Base-by-base conservation (phyloP, 92 coral and sea anemone species). In the Umimayanthus kanabou region DNA sequence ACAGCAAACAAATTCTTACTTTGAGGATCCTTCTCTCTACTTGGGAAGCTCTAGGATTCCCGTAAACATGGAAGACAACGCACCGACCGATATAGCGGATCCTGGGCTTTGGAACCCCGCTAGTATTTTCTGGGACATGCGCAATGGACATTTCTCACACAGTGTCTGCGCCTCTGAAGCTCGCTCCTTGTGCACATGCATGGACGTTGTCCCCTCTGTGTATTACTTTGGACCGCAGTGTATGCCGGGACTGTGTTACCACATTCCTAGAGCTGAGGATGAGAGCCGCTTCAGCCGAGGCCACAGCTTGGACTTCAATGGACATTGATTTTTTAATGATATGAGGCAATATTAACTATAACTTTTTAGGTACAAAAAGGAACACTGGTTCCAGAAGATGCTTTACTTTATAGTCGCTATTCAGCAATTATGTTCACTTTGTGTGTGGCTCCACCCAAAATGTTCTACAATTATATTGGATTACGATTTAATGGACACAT, bases 191-290 rank as follows among this genome's bases (percentile, higher is more conserved):
- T 83, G 87, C 87, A 83, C 79, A 6, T 83, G 87, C 79, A 37
- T 47, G 73, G 78, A 83, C 16, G 33, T 30, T 29, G 18, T 72
- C 5, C 87, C 74, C 39, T 29, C 87, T 70, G 42, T 83, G 77
- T 83, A 47, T 49, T 83, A 83, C 69, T 50, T 69, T 67, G 79
- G 78, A 33, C 65, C 66, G 26, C 87, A 71, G 25, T 69, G 87
- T 15, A 70, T 71, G 77, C 78, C 87, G 87, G 87, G 67, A 83
- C 39, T 49, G 66, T 83, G 45, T 37, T 83, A 65, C 50, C 87
- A 70, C 45, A 23, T 70, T 83, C 64, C 79, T 6, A 14, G 42
- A 49, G 39, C 18, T 25, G 65, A 70, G 37, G n/a, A 53, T 18
- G 78, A 69, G 14, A 49, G 28, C n/a, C n/a, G n/a, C 77, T 14